Percentiles rank a stretch among this genome's conserved stretches.
phyloP scores from a whole-genome alignment of 2,113 vertebrate species.

The Aythya baeri region DNA sequence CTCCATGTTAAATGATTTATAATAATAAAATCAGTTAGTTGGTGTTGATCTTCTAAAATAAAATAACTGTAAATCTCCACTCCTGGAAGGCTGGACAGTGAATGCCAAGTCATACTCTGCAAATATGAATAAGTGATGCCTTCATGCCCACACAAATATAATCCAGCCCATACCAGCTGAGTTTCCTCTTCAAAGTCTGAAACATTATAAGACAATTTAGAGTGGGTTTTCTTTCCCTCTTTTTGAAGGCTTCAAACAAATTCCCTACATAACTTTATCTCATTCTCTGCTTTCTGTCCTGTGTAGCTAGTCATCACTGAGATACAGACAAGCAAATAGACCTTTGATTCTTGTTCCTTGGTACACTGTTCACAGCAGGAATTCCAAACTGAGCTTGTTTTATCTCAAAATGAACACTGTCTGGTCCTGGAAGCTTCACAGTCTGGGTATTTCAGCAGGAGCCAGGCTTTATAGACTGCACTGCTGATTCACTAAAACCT shows the following conservation, averaged over 20 bases:
- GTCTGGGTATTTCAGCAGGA: background rate
- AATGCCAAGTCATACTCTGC: background rate
- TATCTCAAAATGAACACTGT: background rate
- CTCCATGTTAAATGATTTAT: slow-evolving; percentile 10
- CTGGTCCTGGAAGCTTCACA: background rate
- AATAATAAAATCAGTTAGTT: background rate
- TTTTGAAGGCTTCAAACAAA: background rate
- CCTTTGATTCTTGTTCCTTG: background rate
- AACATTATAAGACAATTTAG: background rate
- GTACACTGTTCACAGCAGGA: background rate
- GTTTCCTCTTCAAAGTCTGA: background rate
- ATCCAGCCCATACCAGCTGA: background rate
- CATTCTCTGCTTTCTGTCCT: background rate
- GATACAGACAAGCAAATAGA: background rate
- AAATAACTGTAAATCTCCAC: background rate
- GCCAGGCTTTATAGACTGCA: background rate
- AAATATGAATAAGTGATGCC: background rate
- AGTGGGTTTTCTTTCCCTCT: accelerated
- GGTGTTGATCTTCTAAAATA: background rate
- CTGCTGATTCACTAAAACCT: background rate
- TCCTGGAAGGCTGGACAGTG: background rate
- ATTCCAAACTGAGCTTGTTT: background rate
- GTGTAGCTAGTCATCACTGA: background rate
- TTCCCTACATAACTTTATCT: background rate
- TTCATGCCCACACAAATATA: background rate